phyloP scores from a whole-genome alignment of 2,797 vertebrate species.

The Malacoctenus gilli region DNA sequence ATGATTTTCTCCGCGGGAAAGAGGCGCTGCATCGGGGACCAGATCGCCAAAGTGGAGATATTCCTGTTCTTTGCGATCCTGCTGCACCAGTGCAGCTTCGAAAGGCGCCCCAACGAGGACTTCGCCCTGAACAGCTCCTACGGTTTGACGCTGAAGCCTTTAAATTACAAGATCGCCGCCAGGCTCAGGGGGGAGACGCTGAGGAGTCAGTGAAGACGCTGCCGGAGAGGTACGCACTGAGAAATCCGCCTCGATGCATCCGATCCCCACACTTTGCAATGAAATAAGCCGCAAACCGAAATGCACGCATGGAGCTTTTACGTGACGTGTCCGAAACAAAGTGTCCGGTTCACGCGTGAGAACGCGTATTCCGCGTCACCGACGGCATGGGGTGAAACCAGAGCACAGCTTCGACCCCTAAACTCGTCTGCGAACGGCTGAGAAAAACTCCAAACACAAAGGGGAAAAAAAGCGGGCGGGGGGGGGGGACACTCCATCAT shows the following conservation, averaged over 20 bases:
- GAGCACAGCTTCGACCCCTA: constrained; percentile 13
- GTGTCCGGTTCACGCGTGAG: too few species aligned
- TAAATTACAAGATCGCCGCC: constrained; percentile 77
- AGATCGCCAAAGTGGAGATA: constrained; percentile 82
- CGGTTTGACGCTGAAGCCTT: constrained; percentile 82
- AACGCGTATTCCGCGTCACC: too few species aligned
- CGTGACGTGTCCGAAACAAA: not conserved
- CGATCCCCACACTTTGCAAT: not conserved
- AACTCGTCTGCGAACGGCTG: constrained; percentile 11
- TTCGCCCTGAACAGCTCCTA: constrained; percentile 77
- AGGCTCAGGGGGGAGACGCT: constrained; percentile 59
- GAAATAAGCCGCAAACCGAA: too few species aligned
- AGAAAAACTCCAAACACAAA: constrained; percentile 25
- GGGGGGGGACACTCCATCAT: constrained; percentile 41
- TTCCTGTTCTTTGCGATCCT: constrained; percentile 84
- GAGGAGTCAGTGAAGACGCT: constrained; percentile 33
- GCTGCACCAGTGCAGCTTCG: constrained; percentile 83
- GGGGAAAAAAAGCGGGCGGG: too few species aligned
- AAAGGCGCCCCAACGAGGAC: constrained; percentile 70
- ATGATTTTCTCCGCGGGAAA: constrained; percentile 86
- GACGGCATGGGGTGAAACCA: not conserved
- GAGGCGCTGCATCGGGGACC: constrained; percentile 83
- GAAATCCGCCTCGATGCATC: constrained; percentile 21
- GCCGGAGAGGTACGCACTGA: constrained; percentile 36
- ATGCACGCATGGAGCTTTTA: too few species aligned